Percentiles rank a stretch among this genome's conserved stretches.
Conservation (phyloP, 2,113 vertebrate genomes). For the Cichladusa arquata region DNA sequence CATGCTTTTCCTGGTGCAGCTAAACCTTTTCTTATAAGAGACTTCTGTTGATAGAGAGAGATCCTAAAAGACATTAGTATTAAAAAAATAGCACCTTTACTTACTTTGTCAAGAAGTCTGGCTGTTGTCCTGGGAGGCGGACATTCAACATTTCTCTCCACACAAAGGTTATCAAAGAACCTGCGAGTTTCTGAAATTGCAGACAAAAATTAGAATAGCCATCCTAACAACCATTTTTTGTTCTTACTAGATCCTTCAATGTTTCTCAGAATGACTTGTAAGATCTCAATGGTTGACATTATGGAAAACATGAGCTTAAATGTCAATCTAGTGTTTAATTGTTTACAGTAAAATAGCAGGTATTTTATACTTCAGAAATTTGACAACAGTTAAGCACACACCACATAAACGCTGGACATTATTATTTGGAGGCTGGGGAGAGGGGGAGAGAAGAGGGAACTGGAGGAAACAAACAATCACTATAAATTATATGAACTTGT, state of each 20-base stretch:
- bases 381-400: not conserved
- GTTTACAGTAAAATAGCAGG: not conserved
- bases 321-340: not conserved
- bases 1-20: not conserved
- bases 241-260: not conserved
- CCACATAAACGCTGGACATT: not conserved
- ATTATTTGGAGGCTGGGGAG: not conserved
- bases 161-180: constrained; percentile 90
- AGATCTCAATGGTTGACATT: not conserved
- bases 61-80: not conserved
- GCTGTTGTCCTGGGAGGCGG: constrained; percentile 91
- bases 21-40: not conserved
- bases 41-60: not conserved
- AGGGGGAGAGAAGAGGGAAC: not conserved
- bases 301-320: not conserved
- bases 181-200: constrained; percentile 84
- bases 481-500: not conserved
- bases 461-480: too few relatives aligned
- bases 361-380: not conserved
- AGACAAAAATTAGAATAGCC: not conserved
- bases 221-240: not conserved
- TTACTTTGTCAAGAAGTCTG: constrained; percentile 95
- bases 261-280: not conserved
- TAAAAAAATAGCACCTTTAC: not conserved
- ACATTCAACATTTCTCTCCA: constrained; percentile 88